Evolutionary conservation across 2,113 vertebrate genomes (phyloP).

Genomic region (Chiloscyllium plagiosum): DNA sequence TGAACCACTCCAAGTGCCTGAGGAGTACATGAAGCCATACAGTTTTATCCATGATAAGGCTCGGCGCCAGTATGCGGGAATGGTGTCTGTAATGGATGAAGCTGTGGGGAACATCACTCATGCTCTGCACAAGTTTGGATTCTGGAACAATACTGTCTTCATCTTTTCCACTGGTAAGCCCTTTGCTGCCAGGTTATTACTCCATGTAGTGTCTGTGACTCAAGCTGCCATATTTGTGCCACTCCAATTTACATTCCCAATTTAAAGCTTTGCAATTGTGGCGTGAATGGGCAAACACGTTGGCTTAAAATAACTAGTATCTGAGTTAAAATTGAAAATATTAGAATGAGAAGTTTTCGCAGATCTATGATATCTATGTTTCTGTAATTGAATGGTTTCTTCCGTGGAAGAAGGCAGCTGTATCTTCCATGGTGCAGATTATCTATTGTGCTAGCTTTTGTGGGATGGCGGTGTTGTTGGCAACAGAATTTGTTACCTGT

Average conservation of each 20-base stretch:
- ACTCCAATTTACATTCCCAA: not conserved
- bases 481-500: too few species aligned
- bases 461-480: too few species aligned
- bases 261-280: not conserved
- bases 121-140: constrained; percentile 62
- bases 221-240: not conserved
- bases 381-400: not conserved
- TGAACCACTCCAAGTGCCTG: constrained; percentile 75
- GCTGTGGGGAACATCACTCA: constrained; percentile 82
- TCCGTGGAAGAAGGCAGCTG: not conserved
- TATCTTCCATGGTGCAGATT: not conserved
- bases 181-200: not conserved
- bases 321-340: not conserved
- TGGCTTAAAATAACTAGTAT: not conserved
- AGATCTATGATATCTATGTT: not conserved
- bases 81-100: constrained; percentile 91
- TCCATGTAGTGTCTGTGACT: not conserved
- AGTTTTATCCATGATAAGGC: constrained; percentile 65
- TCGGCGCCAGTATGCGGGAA: constrained; percentile 75
- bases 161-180: constrained; percentile 86
- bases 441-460: not conserved
- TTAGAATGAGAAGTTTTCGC: not conserved
- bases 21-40: constrained; percentile 71
- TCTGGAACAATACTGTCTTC: constrained; percentile 84
- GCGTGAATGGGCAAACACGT: not conserved